phyloP scores from a whole-genome alignment of 2,797 vertebrate species.

The Phataginus tricuspis region DNA sequence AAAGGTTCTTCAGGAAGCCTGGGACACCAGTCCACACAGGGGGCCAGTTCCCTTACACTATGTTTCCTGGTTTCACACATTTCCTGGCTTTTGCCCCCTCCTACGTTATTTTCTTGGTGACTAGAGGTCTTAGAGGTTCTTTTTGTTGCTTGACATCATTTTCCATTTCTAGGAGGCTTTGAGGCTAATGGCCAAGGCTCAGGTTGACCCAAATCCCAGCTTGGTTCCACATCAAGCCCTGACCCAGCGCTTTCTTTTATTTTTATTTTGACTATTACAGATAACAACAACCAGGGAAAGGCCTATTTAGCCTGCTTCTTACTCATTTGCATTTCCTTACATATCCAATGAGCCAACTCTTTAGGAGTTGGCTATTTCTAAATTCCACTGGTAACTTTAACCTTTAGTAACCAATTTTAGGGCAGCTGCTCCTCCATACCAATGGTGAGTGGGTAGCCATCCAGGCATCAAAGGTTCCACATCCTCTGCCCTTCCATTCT shows the following conservation, averaged over 20 bases:
- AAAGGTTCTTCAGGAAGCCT: too few species aligned
- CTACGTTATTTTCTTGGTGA: background rate
- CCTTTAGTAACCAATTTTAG: too few species aligned
- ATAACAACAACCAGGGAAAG: too few species aligned
- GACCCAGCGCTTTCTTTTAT: background rate
- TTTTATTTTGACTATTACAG: background rate
- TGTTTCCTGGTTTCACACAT: background rate
- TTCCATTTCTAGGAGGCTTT: background rate
- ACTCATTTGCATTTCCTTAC: background rate
- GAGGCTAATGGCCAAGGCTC: background rate
- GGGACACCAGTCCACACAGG: too few species aligned
- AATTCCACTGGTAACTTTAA: too few species aligned
- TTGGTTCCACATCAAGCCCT: background rate
- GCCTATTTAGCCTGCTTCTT: background rate
- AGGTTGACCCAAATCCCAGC: background rate
- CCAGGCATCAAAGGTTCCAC: background rate
- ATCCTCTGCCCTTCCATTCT: background rate
- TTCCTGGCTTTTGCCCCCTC: background rate
- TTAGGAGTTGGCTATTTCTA: too few species aligned
- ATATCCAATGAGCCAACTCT: background rate
- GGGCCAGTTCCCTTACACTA: too few species aligned
- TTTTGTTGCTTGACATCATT: background rate
- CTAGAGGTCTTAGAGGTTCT: background rate
- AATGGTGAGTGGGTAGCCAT: background rate
- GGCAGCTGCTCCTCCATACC: background rate